Evolutionary conservation across 2,797 vertebrate species (phyloP).

Genomic region (Rhinichthys osculus): DNA sequence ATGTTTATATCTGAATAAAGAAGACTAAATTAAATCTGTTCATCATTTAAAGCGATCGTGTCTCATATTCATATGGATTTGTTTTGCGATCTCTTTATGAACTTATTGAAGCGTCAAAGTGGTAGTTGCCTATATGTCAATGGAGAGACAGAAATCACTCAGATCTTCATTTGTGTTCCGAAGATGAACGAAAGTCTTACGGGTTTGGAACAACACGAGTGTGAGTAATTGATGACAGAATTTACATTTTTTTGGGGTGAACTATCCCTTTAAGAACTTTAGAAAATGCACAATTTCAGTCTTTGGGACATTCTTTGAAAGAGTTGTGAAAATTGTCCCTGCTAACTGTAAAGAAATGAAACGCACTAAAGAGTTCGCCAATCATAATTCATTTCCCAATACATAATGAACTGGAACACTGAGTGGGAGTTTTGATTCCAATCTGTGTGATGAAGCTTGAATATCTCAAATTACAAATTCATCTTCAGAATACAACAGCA

Average conservation of each 20-base stretch:
- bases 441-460: conserved; percentile 3
- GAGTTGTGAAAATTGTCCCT: not conserved
- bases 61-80: too few relatives aligned
- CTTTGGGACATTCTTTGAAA: not conserved
- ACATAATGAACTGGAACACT: not conserved
- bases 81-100: too few relatives aligned
- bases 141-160: too few relatives aligned
- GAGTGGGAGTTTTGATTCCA: not conserved
- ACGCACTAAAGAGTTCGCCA: not conserved
- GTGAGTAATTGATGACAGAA: not conserved
- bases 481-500: conserved; percentile 4
- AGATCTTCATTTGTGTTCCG: not conserved
- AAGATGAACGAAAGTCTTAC: not conserved
- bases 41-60: too few relatives aligned
- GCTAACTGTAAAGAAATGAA: not conserved
- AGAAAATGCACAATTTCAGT: not conserved
- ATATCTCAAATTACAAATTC: conserved; percentile 31
- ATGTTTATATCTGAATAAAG: too few relatives aligned
- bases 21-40: too few relatives aligned
- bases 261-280: not conserved
- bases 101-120: too few relatives aligned
- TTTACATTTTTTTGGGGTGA: too few relatives aligned
- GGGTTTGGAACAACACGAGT: not conserved
- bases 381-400: not conserved
- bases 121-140: too few relatives aligned